Conservation (phyloP, 1,140 invertebrate species). For the Drosophila simulans region DNA sequence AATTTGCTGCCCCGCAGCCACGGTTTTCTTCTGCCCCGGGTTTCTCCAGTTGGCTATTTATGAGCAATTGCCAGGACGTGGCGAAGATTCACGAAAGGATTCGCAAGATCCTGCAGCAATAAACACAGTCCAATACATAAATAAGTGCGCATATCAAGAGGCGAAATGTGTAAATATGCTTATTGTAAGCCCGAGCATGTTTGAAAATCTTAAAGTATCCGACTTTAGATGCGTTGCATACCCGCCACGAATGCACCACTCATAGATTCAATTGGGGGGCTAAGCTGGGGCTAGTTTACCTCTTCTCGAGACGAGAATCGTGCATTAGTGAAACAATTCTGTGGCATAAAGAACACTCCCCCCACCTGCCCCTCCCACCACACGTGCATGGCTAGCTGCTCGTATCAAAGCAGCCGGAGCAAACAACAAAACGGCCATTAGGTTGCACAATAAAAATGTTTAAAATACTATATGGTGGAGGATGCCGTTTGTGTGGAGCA, state of each 20-base stretch:
- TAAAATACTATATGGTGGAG: conserved; percentile 65
- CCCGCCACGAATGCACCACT: conserved; percentile 49
- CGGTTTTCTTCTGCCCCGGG: not conserved
- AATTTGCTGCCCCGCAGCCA: conserved; percentile 43
- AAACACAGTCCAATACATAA: conserved; percentile 53
- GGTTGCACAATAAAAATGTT: conserved; percentile 77
- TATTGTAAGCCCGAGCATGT: conserved; percentile 71
- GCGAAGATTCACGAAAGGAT: conserved; percentile 69
- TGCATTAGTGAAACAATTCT: conserved; percentile 78
- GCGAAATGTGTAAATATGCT: conserved; percentile 52
- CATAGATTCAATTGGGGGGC: conserved; percentile 70
- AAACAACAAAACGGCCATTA: conserved; percentile 75
- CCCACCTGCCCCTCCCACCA: too few relatives aligned
- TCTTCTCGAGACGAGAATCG: conserved; percentile 65
- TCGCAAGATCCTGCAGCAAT: conserved; percentile 55
- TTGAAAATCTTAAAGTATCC: conserved; percentile 76
- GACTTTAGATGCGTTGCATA: conserved; percentile 49
- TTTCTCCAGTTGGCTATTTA: conserved; percentile 27
- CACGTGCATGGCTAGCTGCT: conserved; percentile 7
- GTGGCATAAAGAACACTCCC: conserved; percentile 62
- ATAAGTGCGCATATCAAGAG: conserved; percentile 32
- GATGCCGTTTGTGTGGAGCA: conserved; percentile 41
- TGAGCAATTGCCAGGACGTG: conserved; percentile 55
- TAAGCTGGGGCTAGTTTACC: conserved; percentile 72
- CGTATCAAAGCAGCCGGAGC: conserved; percentile 41